Conservation (phyloP, 2,797 vertebrate species). For the Coranthus polyacanthus region DNA sequence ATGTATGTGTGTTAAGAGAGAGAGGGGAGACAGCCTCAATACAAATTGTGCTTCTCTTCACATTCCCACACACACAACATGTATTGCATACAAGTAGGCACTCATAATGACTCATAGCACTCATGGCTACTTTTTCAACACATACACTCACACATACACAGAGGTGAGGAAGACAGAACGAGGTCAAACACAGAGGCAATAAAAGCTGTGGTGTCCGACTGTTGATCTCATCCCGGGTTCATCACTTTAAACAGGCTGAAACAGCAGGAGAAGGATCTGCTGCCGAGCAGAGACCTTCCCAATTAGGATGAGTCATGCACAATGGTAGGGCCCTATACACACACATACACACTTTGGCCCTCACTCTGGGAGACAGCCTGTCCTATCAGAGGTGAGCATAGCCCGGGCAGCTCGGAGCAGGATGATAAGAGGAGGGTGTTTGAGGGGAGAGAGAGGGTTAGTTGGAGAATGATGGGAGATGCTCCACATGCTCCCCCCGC, state of each 20-base stretch:
- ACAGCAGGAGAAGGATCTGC: constrained; percentile 76
- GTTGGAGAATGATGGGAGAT: constrained; percentile 43
- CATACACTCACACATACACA: constrained; percentile 33
- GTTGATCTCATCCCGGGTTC: constrained; percentile 78
- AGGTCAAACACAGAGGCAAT: constrained; percentile 80
- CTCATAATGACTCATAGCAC: constrained; percentile 41
- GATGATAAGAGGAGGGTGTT: constrained; percentile 58
- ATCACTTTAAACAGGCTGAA: constrained; percentile 82
- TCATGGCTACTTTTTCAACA: constrained; percentile 22
- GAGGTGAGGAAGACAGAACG: constrained; percentile 81
- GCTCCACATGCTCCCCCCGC: neutral
- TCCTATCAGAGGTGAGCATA: constrained; percentile 55
- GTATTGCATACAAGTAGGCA: constrained; percentile 40
- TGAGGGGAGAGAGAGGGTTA: constrained; percentile 4
- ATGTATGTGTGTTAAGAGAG: constrained; percentile 11
- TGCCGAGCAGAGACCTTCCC: constrained; percentile 70
- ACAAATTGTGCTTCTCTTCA: constrained; percentile 62
- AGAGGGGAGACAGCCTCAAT: constrained; percentile 58
- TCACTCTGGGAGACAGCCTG: constrained; percentile 61
- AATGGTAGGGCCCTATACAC: constrained; percentile 44
- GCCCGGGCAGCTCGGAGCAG: constrained; percentile 46
- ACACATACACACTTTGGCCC: constrained; percentile 48
- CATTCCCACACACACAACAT: constrained; percentile 42
- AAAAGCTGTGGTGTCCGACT: constrained; percentile 73
- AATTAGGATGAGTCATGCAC: constrained; percentile 83